These are phyloP conservation scores for Epistrophella euchroma DNA, from an alignment of 2,888 invertebrate genomes.

Conservation along the genomic window DNA sequence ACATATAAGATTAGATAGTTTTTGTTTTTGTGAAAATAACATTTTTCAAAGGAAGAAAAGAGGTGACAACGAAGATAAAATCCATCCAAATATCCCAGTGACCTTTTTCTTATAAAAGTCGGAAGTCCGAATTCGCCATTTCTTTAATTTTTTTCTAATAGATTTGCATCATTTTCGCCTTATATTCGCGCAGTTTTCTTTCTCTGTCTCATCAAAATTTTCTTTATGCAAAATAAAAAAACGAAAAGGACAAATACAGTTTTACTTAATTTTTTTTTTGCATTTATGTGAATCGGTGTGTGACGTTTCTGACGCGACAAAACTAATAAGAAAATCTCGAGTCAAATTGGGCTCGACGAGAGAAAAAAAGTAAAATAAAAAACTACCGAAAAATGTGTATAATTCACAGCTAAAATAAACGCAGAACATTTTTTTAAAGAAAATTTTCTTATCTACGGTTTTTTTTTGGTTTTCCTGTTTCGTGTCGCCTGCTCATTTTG, in stretches of 20 bases:
- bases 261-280: not conserved
- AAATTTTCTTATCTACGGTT: constrained; percentile 58
- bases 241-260: constrained; percentile 7
- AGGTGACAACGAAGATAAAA: constrained; percentile 53
- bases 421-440: constrained; percentile 47
- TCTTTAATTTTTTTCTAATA: constrained; percentile 30
- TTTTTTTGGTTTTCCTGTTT: constrained; percentile 30
- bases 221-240: not conserved
- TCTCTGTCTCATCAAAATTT: constrained; percentile 27
- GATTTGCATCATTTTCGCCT: constrained; percentile 24
- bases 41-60: not conserved
- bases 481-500: constrained; percentile 2
- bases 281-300: constrained; percentile 57
- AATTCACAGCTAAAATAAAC: constrained; percentile 65
- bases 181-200: constrained; percentile 55
- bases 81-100: constrained; percentile 41
- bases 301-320: constrained; percentile 74
- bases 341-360: constrained; percentile 31
- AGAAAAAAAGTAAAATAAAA: constrained; percentile 41
- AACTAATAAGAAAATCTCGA: constrained; percentile 40
- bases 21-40: constrained; percentile 9
- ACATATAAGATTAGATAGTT: constrained; percentile 52
- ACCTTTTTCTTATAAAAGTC: constrained; percentile 45
- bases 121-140: constrained; percentile 61
- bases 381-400: constrained; percentile 71